Percentiles rank a stretch among this genome's conserved stretches.
Evolutionary conservation across 1,140 invertebrate species (phyloP).

Genomic region (Sarcophaga bullata): DNA sequence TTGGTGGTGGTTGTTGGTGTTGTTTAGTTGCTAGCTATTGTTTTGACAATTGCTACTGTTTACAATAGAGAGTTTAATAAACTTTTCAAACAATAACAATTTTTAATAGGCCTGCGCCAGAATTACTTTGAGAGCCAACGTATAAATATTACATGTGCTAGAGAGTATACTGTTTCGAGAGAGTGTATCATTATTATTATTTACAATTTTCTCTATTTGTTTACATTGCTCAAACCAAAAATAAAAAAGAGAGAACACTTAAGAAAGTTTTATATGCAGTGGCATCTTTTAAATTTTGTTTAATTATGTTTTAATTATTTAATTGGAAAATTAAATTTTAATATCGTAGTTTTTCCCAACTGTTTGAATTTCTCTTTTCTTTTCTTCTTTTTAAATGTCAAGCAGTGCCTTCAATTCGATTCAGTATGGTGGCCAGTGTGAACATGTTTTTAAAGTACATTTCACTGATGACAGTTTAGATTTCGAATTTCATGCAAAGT

Average conservation of each 20-base stretch:
- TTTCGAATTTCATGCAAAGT: no score
- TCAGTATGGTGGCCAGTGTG: no score
- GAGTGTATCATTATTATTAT: no score
- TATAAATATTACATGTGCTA: not conserved
- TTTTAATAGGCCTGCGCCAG: slow-evolving; percentile 30
- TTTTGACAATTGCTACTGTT: slow-evolving; percentile 32
- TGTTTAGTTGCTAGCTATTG: not conserved
- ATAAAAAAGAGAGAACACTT: no score
- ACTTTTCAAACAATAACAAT: slow-evolving; percentile 34
- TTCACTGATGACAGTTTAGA: no score
- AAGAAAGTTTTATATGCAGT: not conserved
- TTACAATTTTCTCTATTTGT: no score
- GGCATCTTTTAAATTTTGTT: not conserved
- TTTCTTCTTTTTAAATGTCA: not conserved
- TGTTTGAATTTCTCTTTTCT: not conserved
- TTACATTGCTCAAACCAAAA: no score
- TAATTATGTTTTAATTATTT: not conserved
- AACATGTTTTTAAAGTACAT: no score
- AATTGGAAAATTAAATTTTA: not conserved
- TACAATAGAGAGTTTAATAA: slow-evolving; percentile 31
- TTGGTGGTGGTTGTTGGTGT: not conserved
- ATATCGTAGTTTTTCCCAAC: not conserved
- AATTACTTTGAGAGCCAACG: not conserved
- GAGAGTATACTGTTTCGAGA: not conserved
- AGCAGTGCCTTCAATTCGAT: not conserved